Conservation (phyloP, 2,888 invertebrate genomes). For the Agonum fuliginosum region DNA sequence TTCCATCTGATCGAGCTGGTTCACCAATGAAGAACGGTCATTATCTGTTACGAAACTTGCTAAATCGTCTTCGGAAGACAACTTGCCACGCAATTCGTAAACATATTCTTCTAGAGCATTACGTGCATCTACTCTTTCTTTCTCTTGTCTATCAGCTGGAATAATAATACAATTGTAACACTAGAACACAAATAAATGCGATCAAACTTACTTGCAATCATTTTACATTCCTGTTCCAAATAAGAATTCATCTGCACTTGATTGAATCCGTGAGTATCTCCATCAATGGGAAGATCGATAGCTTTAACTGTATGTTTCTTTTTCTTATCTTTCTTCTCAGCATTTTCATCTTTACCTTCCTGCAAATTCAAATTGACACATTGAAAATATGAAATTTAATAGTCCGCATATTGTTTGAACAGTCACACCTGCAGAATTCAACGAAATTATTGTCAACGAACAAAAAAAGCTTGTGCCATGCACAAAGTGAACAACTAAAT, state of each 20-base stretch:
- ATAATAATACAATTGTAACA: constrained; percentile 68
- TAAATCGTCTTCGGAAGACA: constrained; percentile 84
- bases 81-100: constrained; percentile 94
- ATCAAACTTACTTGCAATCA: constrained; percentile 69
- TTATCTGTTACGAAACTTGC: constrained; percentile 84
- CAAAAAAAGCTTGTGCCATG: constrained; percentile 58
- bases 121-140: constrained; percentile 95
- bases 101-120: constrained; percentile 99
- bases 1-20: constrained; percentile 88
- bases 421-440: constrained; percentile 58
- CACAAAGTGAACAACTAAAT: constrained; percentile 45
- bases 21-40: constrained; percentile 79
- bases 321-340: constrained; percentile 81
- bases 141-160: constrained; percentile 92
- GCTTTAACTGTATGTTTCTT: constrained; percentile 88
- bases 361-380: constrained; percentile 63
- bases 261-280: constrained; percentile 82
- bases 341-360: constrained; percentile 74
- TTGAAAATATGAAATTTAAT: constrained; percentile 11
- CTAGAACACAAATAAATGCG: neutral
- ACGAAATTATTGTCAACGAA: constrained; percentile 2
- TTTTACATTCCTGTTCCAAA: constrained; percentile 79
- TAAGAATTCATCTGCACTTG: constrained; percentile 83
- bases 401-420: constrained; percentile 59
- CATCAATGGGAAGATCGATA: constrained; percentile 89